Conservation (phyloP, 2,888 invertebrate genomes). For the Gonocerus acuteangulatus region DNA sequence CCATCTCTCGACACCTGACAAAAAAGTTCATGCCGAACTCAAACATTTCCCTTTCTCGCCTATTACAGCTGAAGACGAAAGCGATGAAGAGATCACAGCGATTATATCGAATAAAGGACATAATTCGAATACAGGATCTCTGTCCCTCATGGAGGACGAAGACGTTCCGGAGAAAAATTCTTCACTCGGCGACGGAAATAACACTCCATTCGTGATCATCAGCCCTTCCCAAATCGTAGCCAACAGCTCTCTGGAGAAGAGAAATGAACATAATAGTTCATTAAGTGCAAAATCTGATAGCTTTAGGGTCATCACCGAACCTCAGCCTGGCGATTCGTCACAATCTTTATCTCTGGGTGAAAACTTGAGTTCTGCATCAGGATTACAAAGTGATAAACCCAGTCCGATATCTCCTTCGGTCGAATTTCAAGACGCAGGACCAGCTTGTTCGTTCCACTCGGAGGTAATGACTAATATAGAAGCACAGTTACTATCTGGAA, state of each 20-base stretch:
- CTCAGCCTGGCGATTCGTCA: too few relatives aligned
- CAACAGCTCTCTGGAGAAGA: too few relatives aligned
- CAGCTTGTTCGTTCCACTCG: not conserved
- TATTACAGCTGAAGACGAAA: conserved; percentile 17
- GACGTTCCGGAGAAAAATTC: too few relatives aligned
- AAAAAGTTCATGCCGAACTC: not conserved
- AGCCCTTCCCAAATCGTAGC: too few relatives aligned
- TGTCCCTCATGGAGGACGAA: too few relatives aligned
- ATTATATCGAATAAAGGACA: conserved; percentile 11
- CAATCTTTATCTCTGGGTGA: too few relatives aligned
- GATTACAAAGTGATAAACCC: not conserved
- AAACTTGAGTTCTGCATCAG: too few relatives aligned
- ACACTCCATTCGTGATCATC: too few relatives aligned
- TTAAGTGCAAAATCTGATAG: too few relatives aligned
- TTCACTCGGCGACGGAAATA: too few relatives aligned
- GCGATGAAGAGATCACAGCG: conserved; percentile 11
- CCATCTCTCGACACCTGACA: conserved; percentile 21
- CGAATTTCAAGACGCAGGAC: not conserved
- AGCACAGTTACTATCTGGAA: not conserved
- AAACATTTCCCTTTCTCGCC: conserved; percentile 15
- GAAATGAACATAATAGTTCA: too few relatives aligned
- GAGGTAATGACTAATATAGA: not conserved
- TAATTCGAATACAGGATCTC: not conserved
- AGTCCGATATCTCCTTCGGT: not conserved
- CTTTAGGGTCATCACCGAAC: too few relatives aligned